Percentiles rank a stretch among this genome's conserved stretches.
These are phyloP conservation scores for Eupithecia exiguata DNA, from an alignment of 2,888 invertebrate species.

Conservation along the genomic window DNA sequence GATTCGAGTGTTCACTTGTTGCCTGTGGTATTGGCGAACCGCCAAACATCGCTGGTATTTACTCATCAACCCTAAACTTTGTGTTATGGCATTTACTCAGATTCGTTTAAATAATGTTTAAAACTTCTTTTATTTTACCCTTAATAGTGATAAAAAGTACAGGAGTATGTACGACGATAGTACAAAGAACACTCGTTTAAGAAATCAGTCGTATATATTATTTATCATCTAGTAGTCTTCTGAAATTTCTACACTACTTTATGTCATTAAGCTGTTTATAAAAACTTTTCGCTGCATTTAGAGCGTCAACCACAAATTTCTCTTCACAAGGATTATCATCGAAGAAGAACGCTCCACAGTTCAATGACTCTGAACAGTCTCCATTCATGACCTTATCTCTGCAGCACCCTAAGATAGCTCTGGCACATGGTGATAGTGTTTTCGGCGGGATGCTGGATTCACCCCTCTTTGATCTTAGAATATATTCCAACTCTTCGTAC, in stretches of 20 bases:
- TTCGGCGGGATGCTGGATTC: conserved; percentile 48
- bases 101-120: conserved; percentile 11
- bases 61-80: conserved; percentile 34
- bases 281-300: conserved; percentile 73
- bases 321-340: conserved; percentile 89
- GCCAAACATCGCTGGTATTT: conserved; percentile 47
- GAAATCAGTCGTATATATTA: background rate
- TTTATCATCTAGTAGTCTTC: background rate
- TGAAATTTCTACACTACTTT: background rate
- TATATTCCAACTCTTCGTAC: conserved; percentile 66
- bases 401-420: conserved; percentile 91
- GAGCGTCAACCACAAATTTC: conserved; percentile 83
- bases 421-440: conserved; percentile 85
- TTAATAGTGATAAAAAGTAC: background rate
- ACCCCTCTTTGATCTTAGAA: conserved; percentile 60
- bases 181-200: background rate
- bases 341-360: conserved; percentile 90
- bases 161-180: too few species aligned
- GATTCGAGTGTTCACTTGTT: conserved; percentile 55
- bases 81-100: conserved; percentile 24
- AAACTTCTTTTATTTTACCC: background rate
- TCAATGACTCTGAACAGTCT: conserved; percentile 88
- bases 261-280: conserved; percentile 64
- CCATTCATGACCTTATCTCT: conserved; percentile 74
- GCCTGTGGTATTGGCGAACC: conserved; percentile 47